These are phyloP conservation scores for Gadus macrocephalus DNA, from an alignment of 2,113 vertebrate genomes.

Conservation along the genomic window DNA sequence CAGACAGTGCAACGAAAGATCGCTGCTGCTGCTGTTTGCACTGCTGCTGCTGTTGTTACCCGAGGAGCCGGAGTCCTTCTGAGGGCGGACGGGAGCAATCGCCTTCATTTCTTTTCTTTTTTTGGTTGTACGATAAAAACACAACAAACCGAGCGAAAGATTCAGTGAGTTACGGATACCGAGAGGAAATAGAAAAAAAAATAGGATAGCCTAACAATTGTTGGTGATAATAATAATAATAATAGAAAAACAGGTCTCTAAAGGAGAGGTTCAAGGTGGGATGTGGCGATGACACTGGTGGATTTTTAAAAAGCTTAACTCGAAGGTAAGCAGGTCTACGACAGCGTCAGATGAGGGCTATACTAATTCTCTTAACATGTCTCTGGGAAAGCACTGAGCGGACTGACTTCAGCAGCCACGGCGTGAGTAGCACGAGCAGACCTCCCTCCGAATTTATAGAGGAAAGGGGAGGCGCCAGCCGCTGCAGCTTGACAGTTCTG, in stretches of 20 bases:
- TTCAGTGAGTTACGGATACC: not conserved
- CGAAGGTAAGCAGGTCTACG: not conserved
- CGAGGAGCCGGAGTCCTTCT: slow-evolving; percentile 81
- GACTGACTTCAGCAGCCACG: slow-evolving; percentile 47
- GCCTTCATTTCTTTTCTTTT: slow-evolving; percentile 82
- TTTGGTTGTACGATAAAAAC: slow-evolving; percentile 5
- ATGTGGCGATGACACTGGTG: not conserved
- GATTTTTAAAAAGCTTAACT: slow-evolving; percentile 27
- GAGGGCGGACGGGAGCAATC: slow-evolving; percentile 81
- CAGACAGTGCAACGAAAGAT: slow-evolving; percentile 84
- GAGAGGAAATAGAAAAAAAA: slow-evolving; percentile 20
- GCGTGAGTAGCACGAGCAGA: slow-evolving; percentile 57
- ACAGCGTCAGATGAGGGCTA: too few relatives aligned
- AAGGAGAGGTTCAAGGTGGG: not conserved
- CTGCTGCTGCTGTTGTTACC: slow-evolving; percentile 70
- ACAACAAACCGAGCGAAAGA: slow-evolving; percentile 4
- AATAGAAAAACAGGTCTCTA: not conserved
- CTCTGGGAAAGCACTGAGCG: too few relatives aligned
- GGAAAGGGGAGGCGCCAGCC: slow-evolving; percentile 34
- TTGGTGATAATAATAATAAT: too few relatives aligned
- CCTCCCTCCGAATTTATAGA: slow-evolving; percentile 68
- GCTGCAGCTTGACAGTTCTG: slow-evolving; percentile 64
- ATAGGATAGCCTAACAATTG: not conserved
- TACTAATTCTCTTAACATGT: too few relatives aligned
- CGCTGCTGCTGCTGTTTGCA: slow-evolving; percentile 71